Conservation (phyloP, 2,888 invertebrate genomes). For the Drosophila cognata region DNA sequence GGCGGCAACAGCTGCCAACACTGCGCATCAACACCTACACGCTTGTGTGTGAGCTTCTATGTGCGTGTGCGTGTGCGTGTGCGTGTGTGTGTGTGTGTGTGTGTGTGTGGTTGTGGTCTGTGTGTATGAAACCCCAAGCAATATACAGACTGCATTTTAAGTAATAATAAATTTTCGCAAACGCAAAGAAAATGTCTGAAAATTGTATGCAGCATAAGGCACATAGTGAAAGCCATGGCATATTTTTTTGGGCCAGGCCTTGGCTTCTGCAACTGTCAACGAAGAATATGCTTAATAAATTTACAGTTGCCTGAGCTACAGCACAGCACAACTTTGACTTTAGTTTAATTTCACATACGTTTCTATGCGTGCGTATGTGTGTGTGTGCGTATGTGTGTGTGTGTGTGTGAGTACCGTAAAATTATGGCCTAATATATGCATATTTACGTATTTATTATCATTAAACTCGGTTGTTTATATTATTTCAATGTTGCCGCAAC, state of each 20-base stretch:
- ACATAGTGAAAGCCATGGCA: slow-evolving; percentile 31
- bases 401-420: slow-evolving; percentile 21
- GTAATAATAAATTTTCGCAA: slow-evolving; percentile 63
- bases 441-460: slow-evolving; percentile 63
- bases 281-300: slow-evolving; percentile 42
- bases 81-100: slow-evolving; percentile 14
- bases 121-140: slow-evolving; percentile 45
- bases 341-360: slow-evolving; percentile 9
- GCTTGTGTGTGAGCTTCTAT: slow-evolving; percentile 12
- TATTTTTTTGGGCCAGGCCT: slow-evolving; percentile 32
- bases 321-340: slow-evolving; percentile 2
- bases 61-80: slow-evolving; percentile 13
- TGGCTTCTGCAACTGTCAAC: slow-evolving; percentile 29
- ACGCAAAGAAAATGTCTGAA: slow-evolving; percentile 31
- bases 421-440: slow-evolving; percentile 45
- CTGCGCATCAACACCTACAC: slow-evolving; percentile 71
- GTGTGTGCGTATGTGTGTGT: neutral
- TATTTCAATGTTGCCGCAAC: slow-evolving; percentile 68
- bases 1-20: slow-evolving; percentile 78
- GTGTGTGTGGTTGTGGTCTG: slow-evolving; percentile 14
- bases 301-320: slow-evolving; percentile 26
- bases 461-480: slow-evolving; percentile 69
- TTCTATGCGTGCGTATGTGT: neutral
- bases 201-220: slow-evolving; percentile 15
- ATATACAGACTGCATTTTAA: slow-evolving; percentile 33